Evolutionary conservation across 2,888 invertebrate genomes (phyloP).

Genomic region (Sisyra terminalis): DNA sequence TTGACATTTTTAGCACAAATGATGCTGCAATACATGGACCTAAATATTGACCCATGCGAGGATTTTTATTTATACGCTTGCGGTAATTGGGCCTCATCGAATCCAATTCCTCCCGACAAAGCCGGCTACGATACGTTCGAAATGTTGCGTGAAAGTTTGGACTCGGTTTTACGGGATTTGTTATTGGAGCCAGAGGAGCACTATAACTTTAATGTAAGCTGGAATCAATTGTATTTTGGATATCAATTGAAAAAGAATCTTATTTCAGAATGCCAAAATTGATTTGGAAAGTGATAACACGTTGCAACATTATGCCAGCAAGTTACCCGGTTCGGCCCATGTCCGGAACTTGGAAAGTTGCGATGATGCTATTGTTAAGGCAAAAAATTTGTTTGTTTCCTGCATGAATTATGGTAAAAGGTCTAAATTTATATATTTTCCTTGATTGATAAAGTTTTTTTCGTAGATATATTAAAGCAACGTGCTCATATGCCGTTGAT

Average conservation of each 20-base stretch:
- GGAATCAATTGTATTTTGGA: not conserved
- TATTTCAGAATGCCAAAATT: slow-evolving; percentile 1
- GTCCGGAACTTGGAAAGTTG: slow-evolving; percentile 8
- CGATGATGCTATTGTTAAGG: slow-evolving; percentile 57
- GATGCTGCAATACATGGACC: slow-evolving; percentile 66
- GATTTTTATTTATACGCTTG: slow-evolving; percentile 78
- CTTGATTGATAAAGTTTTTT: slow-evolving; percentile 2
- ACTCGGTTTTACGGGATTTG: slow-evolving; percentile 47
- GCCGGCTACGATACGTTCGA: slow-evolving; percentile 82
- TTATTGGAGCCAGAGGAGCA: slow-evolving; percentile 33
- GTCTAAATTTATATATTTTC: slow-evolving; percentile 9
- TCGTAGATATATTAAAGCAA: slow-evolving; percentile 43
- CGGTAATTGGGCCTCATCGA: slow-evolving; percentile 70
- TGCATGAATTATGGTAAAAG: slow-evolving; percentile 57
- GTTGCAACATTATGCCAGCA: not conserved
- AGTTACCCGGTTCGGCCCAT: not conserved
- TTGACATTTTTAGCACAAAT: no score
- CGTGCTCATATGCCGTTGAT: slow-evolving; percentile 56
- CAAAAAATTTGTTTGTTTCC: slow-evolving; percentile 67
- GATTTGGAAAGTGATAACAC: not conserved
- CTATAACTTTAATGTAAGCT: slow-evolving; percentile 8
- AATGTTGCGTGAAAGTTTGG: slow-evolving; percentile 68
- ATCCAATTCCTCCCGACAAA: slow-evolving; percentile 79
- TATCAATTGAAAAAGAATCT: not conserved
- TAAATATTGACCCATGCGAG: slow-evolving; percentile 51